Evolutionary conservation across 2,113 vertebrate genomes (phyloP).

Genomic region (Jacana jacana): DNA sequence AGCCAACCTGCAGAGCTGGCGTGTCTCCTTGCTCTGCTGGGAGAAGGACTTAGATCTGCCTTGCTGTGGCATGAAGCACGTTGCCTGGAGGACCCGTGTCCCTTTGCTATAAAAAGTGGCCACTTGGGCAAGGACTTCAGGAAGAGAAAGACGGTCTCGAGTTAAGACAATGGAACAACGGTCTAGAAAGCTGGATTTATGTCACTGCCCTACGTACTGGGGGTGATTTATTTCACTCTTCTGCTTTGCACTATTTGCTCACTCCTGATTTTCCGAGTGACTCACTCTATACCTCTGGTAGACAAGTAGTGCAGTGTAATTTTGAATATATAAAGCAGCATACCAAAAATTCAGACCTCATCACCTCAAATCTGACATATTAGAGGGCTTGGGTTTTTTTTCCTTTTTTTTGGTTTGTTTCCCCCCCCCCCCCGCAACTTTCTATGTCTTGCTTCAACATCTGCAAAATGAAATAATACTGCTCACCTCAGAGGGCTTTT

Average conservation of each 20-base stretch:
- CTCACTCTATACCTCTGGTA: neutral
- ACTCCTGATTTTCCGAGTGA: neutral
- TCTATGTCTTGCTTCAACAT: neutral
- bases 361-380: neutral
- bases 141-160: neutral
- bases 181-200: neutral
- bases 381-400: neutral
- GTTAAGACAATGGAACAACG: neutral
- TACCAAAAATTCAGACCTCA: neutral
- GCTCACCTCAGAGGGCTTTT: neutral
- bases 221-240: neutral
- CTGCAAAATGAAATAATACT: slow-evolving; percentile 1
- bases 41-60: neutral
- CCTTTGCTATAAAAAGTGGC: neutral
- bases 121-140: neutral
- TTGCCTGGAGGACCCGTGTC: neutral
- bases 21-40: neutral
- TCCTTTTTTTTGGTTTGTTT: neutral
- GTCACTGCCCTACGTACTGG: neutral
- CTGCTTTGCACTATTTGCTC: neutral
- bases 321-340: neutral
- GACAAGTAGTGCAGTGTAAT: neutral
- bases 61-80: neutral
- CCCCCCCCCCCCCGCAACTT: neutral
- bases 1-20: neutral